These are phyloP conservation scores for Parnassius glacialis DNA, from an alignment of 2,888 invertebrate genomes.

Conservation along the genomic window DNA sequence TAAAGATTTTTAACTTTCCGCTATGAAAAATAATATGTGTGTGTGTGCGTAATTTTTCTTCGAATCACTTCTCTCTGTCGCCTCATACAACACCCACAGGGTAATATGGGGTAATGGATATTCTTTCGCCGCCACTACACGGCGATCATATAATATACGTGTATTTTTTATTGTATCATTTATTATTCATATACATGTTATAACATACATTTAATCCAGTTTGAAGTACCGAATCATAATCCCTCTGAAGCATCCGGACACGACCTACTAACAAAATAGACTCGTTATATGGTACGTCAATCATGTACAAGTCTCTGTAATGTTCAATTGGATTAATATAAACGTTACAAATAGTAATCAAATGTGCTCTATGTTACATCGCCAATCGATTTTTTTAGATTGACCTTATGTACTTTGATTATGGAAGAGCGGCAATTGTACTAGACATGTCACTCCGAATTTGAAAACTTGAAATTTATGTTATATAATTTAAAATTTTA, in stretches of 20 bases:
- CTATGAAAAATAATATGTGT: too few relatives aligned
- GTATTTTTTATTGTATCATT: too few relatives aligned
- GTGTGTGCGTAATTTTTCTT: too few relatives aligned
- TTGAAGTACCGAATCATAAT: slow-evolving; percentile 29
- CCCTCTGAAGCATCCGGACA: slow-evolving; percentile 45
- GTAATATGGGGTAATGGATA: too few relatives aligned
- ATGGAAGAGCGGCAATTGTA: slow-evolving; percentile 34
- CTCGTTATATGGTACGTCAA: slow-evolving; percentile 72
- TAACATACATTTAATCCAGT: background rate
- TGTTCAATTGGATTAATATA: slow-evolving; percentile 71
- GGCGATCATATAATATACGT: too few relatives aligned
- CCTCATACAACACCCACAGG: too few relatives aligned
- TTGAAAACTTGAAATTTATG: too few relatives aligned
- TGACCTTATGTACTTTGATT: slow-evolving; percentile 47
- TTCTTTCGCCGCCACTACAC: too few relatives aligned
- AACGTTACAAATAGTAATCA: slow-evolving; percentile 78
- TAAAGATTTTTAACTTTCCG: too few relatives aligned
- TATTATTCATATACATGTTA: too few relatives aligned
- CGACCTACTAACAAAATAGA: slow-evolving; percentile 60
- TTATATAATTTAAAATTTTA: too few relatives aligned
- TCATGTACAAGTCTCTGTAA: slow-evolving; percentile 47
- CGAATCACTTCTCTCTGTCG: too few relatives aligned
- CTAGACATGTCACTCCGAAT: background rate
- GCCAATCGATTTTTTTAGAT: slow-evolving; percentile 61
- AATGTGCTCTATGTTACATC: slow-evolving; percentile 60